Base-by-base conservation (phyloP, 35 echinoderm and acorn worm genomes). In the Apostichopus californicus region DNA sequence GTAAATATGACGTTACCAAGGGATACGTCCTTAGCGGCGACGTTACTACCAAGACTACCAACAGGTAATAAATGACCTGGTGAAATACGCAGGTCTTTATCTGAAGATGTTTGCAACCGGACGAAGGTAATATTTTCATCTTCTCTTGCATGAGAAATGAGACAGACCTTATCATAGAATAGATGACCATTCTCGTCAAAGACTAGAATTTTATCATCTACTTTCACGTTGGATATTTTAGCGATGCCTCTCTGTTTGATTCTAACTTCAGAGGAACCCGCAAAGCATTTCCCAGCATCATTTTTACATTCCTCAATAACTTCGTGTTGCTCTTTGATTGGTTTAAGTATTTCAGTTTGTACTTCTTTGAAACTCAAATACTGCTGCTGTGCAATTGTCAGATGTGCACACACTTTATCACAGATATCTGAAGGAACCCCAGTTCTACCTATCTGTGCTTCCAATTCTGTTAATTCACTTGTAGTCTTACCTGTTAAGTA, bases 81-180 rank as follows among this genome's bases (percentile, higher is more conserved):
- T 25, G 24, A 25, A 25, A 25, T 25, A 25, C 24, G 24, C 24
- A 25, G 24, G 24, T 25, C 24, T 25, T 25, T 25, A 25, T 11
- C 63, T 14, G 55, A 57, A 34, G 10, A 53, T 23, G 34, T 82
- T 82, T 57, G 79, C 24, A 57, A 53, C 13, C 14, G 14, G 60
- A 89, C 25, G 14, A 13, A 89, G 8, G 8, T 73, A 5, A 21
- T 3, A 17, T 68, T 65, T 18, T 68, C 60, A 6, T 3, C 52
- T 72, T 52, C n/a, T 14, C 22, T 72, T 34, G 60, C 86, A 63
- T 89, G 86, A 46, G 86, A 68, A n/a, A 89, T 46, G 11, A 89
- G 61, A 75, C 73, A 89, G 10, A 89, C 86, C 6, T 75, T 89
- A 75, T 89, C 86, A 63, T 73, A 89, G 22, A 71, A 85, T 8